These are phyloP conservation scores for Goniozus legneri DNA, from an alignment of 1,140 invertebrate species.

Conservation along the genomic window DNA sequence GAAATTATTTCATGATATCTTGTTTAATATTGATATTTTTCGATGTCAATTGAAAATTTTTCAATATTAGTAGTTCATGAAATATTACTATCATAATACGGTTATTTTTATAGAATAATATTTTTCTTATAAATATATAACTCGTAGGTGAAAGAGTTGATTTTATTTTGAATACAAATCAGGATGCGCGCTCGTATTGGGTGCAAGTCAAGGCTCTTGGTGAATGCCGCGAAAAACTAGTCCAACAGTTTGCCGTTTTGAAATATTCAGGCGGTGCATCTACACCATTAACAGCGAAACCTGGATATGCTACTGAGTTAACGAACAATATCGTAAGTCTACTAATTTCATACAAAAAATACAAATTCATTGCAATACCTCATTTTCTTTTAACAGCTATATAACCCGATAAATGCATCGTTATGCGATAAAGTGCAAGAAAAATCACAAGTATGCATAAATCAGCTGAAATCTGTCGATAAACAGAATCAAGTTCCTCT, in stretches of 20 bases:
- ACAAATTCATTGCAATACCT: too few species aligned
- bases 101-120: constrained; percentile 7
- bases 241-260: constrained; percentile 24
- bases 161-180: constrained; percentile 57
- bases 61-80: too few species aligned
- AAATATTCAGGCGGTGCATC: constrained; percentile 7
- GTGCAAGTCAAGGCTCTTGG: constrained; percentile 52
- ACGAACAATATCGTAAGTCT: not conserved
- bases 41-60: too few species aligned
- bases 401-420: constrained; percentile 71
- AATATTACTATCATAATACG: too few species aligned
- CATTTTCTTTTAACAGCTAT: constrained; percentile 57
- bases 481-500: constrained; percentile 65
- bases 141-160: constrained; percentile 62
- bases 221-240: constrained; percentile 40
- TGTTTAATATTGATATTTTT: not conserved
- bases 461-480: constrained; percentile 67
- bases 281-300: not conserved
- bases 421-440: constrained; percentile 53
- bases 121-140: not conserved
- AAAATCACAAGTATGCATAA: constrained; percentile 69
- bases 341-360: not conserved
- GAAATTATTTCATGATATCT: not conserved
- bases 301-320: constrained; percentile 1
- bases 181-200: constrained; percentile 56